Conservation (phyloP, 2,113 vertebrate species). For the Herpetotheres cachinnans region DNA sequence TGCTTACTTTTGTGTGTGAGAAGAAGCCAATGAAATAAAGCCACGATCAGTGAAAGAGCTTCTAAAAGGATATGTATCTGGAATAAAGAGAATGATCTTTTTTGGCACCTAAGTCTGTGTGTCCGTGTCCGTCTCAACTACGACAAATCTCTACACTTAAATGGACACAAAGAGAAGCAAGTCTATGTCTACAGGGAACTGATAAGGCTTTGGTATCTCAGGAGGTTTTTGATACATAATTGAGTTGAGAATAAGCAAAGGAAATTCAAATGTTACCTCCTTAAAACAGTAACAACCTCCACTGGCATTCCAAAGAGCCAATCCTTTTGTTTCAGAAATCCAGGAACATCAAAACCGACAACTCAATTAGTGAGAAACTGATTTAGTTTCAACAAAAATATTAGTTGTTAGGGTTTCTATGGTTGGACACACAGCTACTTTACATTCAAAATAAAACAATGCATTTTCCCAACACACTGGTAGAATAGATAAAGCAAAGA, state of each 20-base stretch:
- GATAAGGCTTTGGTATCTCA: neutral
- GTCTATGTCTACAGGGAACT: neutral
- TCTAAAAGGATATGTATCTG: too few relatives aligned
- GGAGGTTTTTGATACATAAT: neutral
- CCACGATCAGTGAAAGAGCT: too few relatives aligned
- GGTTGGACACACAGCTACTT: neutral
- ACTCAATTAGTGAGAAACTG: neutral
- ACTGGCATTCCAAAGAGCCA: neutral
- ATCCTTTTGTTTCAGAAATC: neutral
- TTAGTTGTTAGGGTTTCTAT: neutral
- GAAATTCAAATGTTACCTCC: neutral
- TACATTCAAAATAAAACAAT: neutral
- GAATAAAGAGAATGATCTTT: too few relatives aligned
- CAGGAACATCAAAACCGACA: neutral
- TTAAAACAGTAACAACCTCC: neutral
- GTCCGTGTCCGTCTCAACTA: too few relatives aligned
- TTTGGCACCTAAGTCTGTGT: too few relatives aligned
- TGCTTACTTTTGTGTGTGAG: too few relatives aligned
- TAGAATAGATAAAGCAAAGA: neutral
- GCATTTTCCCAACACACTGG: neutral
- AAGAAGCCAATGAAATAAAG: too few relatives aligned
- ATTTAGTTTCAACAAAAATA: neutral
- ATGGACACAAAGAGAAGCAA: neutral
- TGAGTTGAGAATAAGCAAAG: neutral
- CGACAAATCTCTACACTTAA: too few relatives aligned